phyloP scores from a whole-genome alignment of 1,140 invertebrate genomes.

The Sitophilus oryzae region DNA sequence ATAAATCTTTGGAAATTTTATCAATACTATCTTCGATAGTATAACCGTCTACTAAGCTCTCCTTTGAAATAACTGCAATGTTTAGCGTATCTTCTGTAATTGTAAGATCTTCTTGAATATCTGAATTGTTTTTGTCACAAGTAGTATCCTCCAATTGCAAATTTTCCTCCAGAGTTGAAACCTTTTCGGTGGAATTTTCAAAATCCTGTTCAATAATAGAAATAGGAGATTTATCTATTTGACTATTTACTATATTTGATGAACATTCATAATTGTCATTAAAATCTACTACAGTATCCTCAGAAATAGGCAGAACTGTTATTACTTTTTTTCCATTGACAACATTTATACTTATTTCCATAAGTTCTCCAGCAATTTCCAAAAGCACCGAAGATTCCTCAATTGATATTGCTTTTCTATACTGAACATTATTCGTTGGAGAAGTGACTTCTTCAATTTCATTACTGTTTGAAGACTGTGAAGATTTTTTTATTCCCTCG shows the following conservation, averaged over 20 bases:
- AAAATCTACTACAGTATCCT: constrained; percentile 30
- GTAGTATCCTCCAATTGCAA: not conserved
- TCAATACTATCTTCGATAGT: too few relatives aligned
- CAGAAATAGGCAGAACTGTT: constrained; percentile 32
- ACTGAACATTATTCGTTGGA: constrained; percentile 16
- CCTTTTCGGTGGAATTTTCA: not conserved
- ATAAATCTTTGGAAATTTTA: too few relatives aligned
- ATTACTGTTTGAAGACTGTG: too few relatives aligned
- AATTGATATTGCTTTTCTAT: constrained; percentile 22
- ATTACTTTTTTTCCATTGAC: constrained; percentile 38
- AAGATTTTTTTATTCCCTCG: too few relatives aligned
- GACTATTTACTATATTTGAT: not conserved
- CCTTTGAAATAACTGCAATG: too few relatives aligned
- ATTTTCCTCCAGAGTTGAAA: not conserved
- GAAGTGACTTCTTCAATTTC: not conserved
- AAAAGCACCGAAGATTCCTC: constrained; percentile 33
- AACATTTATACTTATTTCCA: constrained; percentile 36
- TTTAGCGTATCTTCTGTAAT: too few relatives aligned
- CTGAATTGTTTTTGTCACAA: too few relatives aligned
- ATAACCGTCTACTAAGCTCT: too few relatives aligned
- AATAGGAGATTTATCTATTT: too few relatives aligned
- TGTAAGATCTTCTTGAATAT: not conserved
- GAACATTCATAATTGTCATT: constrained; percentile 31
- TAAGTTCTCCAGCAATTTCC: constrained; percentile 36
- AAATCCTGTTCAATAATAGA: too few relatives aligned